phyloP scores from a whole-genome alignment of 2,113 vertebrate species.

The Anolis carolinensis region DNA sequence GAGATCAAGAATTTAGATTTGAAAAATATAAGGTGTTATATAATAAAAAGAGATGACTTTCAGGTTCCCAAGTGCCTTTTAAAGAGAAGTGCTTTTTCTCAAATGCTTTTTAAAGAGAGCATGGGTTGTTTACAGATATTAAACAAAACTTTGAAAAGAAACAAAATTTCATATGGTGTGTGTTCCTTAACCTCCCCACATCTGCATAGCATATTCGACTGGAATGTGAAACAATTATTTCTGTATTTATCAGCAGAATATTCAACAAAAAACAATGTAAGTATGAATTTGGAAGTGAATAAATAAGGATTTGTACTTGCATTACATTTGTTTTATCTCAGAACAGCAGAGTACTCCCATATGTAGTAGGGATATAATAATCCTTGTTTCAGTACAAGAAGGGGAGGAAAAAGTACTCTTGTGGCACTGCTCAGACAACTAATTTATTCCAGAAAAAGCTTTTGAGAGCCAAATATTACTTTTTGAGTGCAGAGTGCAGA shows the following conservation, averaged over 20 bases:
- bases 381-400: background rate
- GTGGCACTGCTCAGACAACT: too few relatives aligned
- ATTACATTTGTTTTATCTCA: background rate
- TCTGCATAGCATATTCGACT: conserved; percentile 96
- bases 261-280: conserved; percentile 94
- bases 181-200: conserved; percentile 86
- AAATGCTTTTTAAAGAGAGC: background rate
- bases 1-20: background rate
- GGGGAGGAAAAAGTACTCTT: too few relatives aligned
- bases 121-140: background rate
- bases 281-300: conserved; percentile 63
- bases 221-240: conserved; percentile 98
- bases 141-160: background rate
- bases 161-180: conserved; percentile 38
- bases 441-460: too few relatives aligned
- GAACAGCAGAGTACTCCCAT: background rate
- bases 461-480: too few relatives aligned
- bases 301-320: background rate
- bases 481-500: too few relatives aligned
- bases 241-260: conserved; percentile 97
- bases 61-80: background rate
- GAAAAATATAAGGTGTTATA: background rate
- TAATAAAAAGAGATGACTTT: background rate
- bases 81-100: too few relatives aligned
- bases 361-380: background rate